Conservation (phyloP, 2,888 invertebrate genomes). For the Harpalus rufipes region DNA sequence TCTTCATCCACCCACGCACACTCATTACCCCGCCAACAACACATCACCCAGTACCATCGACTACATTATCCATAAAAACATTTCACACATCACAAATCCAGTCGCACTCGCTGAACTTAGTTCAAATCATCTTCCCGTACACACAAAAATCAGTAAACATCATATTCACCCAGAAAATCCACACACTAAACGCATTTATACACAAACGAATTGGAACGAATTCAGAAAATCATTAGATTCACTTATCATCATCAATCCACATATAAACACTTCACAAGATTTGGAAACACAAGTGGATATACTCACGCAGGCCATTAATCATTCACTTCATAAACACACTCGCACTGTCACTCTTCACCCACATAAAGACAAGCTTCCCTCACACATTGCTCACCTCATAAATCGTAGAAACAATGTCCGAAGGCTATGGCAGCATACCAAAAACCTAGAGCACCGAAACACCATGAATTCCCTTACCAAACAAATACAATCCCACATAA, state of each 20-base stretch:
- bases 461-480: neutral
- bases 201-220: slow-evolving; percentile 53
- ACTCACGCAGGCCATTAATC: slow-evolving; percentile 1
- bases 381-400: slow-evolving; percentile 20
- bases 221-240: slow-evolving; percentile 46
- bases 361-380: slow-evolving; percentile 9
- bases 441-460: neutral
- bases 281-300: neutral
- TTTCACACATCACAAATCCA: slow-evolving; percentile 18
- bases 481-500: slow-evolving; percentile 28
- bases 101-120: slow-evolving; percentile 68
- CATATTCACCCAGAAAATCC: neutral
- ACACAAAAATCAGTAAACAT: neutral
- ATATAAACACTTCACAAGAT: slow-evolving; percentile 30
- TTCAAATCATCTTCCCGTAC: slow-evolving; percentile 69
- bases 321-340: slow-evolving; percentile 34
- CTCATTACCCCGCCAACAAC: too few species aligned
- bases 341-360: neutral
- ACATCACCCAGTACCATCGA: slow-evolving; percentile 67
- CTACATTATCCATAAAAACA: slow-evolving; percentile 65
- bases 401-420: slow-evolving; percentile 21
- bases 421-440: slow-evolving; percentile 4
- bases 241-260: slow-evolving; percentile 43
- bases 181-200: slow-evolving; percentile 17
- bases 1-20: too few species aligned